Conservation (phyloP, 2,888 invertebrate genomes). For the Endotricha flammealis region DNA sequence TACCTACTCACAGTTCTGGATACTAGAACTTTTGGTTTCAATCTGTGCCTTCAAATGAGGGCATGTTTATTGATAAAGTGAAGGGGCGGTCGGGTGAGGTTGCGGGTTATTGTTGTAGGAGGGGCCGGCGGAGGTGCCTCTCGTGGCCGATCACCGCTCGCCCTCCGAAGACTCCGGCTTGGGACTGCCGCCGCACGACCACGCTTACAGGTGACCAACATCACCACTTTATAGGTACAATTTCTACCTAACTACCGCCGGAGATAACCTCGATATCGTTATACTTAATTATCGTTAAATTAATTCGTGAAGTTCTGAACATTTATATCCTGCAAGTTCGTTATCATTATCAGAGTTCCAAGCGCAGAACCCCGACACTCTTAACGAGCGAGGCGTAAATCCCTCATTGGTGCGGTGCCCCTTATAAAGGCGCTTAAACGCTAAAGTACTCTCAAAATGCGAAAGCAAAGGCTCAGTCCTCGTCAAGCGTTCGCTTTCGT, state of each 20-base stretch:
- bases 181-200: conserved; percentile 89
- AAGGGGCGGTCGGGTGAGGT: conserved; percentile 47
- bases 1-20: too few relatives aligned
- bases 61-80: background rate
- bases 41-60: conserved; percentile 11
- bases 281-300: background rate
- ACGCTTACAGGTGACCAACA: conserved; percentile 81
- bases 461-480: conserved; percentile 59
- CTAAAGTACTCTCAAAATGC: conserved; percentile 53
- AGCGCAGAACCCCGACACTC: conserved; percentile 22
- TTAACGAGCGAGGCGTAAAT: conserved; percentile 53
- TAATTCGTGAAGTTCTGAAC: conserved; percentile 2
- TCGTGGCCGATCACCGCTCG: conserved; percentile 86
- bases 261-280: background rate
- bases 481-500: conserved; percentile 56
- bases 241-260: background rate
- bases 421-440: conserved; percentile 50
- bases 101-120: conserved; percentile 79
- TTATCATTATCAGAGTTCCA: conserved; percentile 19
- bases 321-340: conserved; percentile 7
- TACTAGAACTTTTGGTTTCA: background rate
- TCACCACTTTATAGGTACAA: conserved; percentile 24
- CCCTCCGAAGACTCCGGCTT: conserved; percentile 97
- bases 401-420: conserved; percentile 36
- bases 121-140: conserved; percentile 75